These are phyloP conservation scores for Spinibarbus caldwelli DNA, from an alignment of 2,797 vertebrate genomes.

Conservation along the genomic window DNA sequence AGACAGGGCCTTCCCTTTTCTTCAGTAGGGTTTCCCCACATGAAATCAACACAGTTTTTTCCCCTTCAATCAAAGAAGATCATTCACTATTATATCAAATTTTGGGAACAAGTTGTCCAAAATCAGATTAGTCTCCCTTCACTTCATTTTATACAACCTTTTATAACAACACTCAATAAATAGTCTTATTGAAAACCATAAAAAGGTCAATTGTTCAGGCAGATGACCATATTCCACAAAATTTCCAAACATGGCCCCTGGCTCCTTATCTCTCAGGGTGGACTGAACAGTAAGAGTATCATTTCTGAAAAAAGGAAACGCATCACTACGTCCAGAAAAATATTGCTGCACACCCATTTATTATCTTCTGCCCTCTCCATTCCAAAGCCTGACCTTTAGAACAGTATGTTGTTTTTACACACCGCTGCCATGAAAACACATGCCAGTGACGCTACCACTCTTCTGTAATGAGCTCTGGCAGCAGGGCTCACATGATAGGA, in stretches of 20 bases:
- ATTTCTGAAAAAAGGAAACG: slow-evolving; percentile 28
- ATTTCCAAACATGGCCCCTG: not conserved
- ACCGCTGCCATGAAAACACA: slow-evolving; percentile 57
- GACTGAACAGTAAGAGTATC: slow-evolving; percentile 54
- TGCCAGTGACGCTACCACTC: slow-evolving; percentile 58
- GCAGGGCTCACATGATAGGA: slow-evolving; percentile 42
- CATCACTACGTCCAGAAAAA: slow-evolving; percentile 43
- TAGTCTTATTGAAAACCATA: not conserved
- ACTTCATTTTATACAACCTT: not conserved
- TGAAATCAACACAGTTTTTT: not conserved
- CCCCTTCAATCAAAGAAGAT: not conserved
- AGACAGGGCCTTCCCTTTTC: not conserved
- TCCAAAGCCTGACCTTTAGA: slow-evolving; percentile 22
- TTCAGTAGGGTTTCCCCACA: not conserved
- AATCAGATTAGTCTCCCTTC: not conserved
- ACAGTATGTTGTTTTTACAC: slow-evolving; percentile 62
- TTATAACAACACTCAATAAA: slow-evolving; percentile 6
- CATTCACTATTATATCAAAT: not conserved
- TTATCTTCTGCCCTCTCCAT: slow-evolving; percentile 23
- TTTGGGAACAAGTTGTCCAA: not conserved
- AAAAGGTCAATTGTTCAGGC: not conserved
- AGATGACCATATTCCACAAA: not conserved
- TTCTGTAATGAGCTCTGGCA: slow-evolving; percentile 51
- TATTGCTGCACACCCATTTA: slow-evolving; percentile 8
- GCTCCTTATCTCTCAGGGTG: slow-evolving; percentile 16